A percentile compares a stretch with the other conserved stretches of the same genome.
Evolutionary conservation across 2,113 vertebrate genomes (phyloP).

Genomic region (Ivindomyrus marchei): DNA sequence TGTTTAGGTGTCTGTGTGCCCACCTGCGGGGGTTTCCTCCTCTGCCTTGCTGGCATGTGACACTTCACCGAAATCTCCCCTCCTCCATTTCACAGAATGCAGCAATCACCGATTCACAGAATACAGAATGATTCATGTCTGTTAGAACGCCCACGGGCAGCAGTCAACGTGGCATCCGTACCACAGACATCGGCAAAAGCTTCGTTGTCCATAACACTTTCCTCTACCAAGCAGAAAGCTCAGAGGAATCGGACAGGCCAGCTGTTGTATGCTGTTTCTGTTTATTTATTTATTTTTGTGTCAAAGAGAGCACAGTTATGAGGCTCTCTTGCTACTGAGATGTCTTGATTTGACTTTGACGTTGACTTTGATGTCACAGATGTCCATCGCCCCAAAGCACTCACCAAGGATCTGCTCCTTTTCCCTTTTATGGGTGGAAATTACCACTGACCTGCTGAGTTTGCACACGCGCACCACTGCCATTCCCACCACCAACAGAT

Average conservation of each 20-base stretch:
- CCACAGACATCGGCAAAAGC: neutral
- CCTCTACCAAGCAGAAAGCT: neutral
- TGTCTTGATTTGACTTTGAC: neutral
- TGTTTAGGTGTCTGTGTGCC: neutral
- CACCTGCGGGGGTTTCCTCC: neutral
- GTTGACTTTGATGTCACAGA: neutral
- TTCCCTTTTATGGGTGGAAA: neutral
- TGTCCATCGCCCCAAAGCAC: neutral
- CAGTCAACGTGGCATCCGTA: neutral
- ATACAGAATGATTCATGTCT: slow-evolving; percentile 32
- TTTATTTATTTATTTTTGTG: neutral
- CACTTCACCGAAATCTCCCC: neutral
- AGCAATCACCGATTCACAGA: slow-evolving; percentile 31
- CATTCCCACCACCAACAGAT: neutral
- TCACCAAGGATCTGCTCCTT: neutral
- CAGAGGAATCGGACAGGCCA: neutral
- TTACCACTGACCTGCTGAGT: neutral
- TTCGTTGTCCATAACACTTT: neutral
- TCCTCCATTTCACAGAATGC: neutral
- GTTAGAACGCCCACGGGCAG: neutral
- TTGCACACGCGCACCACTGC: neutral
- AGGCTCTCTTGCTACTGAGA: neutral
- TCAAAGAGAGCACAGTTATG: neutral
- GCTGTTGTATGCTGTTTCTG: neutral
- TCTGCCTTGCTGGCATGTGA: neutral